These are phyloP conservation scores for Pollicipes pollicipes DNA, from an alignment of 1,140 invertebrate species.

Conservation along the genomic window DNA sequence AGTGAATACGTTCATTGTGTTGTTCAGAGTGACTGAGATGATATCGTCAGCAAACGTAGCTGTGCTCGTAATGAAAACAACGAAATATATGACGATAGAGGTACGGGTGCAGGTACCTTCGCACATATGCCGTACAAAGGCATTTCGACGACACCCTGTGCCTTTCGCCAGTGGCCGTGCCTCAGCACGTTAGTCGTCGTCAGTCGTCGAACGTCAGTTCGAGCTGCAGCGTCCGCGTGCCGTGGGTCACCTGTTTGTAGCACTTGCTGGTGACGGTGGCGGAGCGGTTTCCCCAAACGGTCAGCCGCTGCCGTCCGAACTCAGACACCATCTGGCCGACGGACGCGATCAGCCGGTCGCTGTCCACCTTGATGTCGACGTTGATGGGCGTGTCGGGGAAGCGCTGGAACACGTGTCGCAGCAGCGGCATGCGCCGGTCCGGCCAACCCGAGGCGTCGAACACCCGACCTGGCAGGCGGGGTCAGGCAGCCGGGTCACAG, in stretches of 20 bases:
- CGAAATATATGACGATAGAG: no score
- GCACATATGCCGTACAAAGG: no score
- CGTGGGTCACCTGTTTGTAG: conserved; percentile 40
- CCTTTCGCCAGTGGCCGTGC: no score
- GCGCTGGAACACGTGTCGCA: conserved; percentile 42
- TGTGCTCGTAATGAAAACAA: no score
- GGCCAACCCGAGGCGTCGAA: background rate
- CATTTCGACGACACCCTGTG: no score
- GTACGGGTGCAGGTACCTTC: no score
- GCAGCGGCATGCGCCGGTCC: conserved; percentile 31
- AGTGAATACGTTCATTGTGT: no score
- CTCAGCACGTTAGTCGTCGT: no score
- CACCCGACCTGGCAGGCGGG: background rate
- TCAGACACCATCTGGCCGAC: conserved; percentile 39
- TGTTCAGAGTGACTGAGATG: no score
- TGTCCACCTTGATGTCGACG: conserved; percentile 50
- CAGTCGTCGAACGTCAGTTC: no score
- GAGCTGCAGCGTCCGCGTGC: no score
- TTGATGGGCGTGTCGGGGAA: conserved; percentile 51
- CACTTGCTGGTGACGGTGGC: conserved; percentile 40
- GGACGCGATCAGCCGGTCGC: conserved; percentile 40
- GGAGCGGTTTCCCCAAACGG: conserved; percentile 51
- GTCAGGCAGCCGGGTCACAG: background rate
- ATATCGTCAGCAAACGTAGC: no score
- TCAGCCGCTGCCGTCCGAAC: conserved; percentile 43